Evolutionary conservation across 2,888 invertebrate genomes (phyloP).

Genomic region (Lycocerus yunnanus): DNA sequence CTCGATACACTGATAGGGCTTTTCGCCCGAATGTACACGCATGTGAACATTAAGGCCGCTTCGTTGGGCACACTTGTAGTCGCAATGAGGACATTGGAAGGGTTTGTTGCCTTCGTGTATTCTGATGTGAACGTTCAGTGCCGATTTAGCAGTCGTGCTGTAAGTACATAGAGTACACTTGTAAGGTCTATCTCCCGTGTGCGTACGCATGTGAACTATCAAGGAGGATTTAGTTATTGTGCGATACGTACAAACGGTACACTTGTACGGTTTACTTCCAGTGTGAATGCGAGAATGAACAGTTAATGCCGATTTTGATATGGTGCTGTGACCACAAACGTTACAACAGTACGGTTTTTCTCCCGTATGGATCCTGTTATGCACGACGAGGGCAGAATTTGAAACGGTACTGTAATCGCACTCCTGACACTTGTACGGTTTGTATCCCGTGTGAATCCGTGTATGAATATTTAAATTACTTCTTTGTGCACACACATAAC

Average conservation of each 20-base stretch:
- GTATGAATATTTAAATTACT: constrained; percentile 23
- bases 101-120: constrained; percentile 24
- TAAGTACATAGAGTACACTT: constrained; percentile 22
- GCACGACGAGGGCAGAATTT: constrained; percentile 19
- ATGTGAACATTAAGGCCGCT: constrained; percentile 19
- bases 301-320: constrained; percentile 23
- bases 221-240: constrained; percentile 15
- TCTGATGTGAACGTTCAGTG: constrained; percentile 20
- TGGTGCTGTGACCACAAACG: constrained; percentile 16
- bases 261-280: constrained; percentile 24
- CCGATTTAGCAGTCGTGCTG: constrained; percentile 19
- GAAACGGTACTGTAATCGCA: constrained; percentile 18
- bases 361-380: constrained; percentile 18
- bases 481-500: constrained; percentile 18
- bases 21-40: constrained; percentile 21
- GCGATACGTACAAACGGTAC: constrained; percentile 18
- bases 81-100: constrained; percentile 17
- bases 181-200: constrained; percentile 22
- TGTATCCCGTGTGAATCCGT: constrained; percentile 18
- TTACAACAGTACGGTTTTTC: constrained; percentile 22
- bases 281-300: constrained; percentile 26
- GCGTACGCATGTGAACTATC: constrained; percentile 25
- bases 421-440: constrained; percentile 19
- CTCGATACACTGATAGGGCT: constrained; percentile 17
- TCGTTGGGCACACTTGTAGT: constrained; percentile 15